Evolutionary conservation across 2,888 invertebrate species (phyloP), one percentile per base, ranked within the genome.

Genomic region (Strigamia transsilvanica): DNA sequence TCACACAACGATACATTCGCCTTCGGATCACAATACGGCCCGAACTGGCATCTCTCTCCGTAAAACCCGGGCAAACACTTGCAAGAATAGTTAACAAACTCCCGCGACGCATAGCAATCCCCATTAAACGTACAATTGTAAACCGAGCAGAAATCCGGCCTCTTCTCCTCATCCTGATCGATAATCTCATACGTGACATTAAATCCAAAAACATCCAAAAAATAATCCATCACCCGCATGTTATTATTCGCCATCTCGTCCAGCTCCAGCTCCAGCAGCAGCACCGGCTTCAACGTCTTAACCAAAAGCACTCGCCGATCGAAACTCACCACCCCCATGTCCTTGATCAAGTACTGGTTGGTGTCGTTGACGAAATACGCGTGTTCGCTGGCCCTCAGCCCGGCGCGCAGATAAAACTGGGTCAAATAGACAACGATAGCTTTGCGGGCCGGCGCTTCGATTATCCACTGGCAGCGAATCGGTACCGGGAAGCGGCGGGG

Each of bases 111-210:
- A 86, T 92, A 92, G 87, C 96, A 97, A 87, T 94, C 92, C 15
- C 96, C 96, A n/a, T 94, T 91, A 85, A 93, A 93, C 0, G 95
- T 93, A 87, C 96, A 97, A 85, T 93, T 92, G 84, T 92, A 91
- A 82, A 94, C 93, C 83, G 93, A 94, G 88, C 96, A 96, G 9
- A 85, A 85, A 56, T 86, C 84, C 46, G 85, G 85, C 4, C 85
- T 81, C 18, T 85, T 82, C 6, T 46, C 51, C 21, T 83, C 83
- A 61, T 83, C 83, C 0, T 88, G 85, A 85, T 91, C 90, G 27
- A 91, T 89, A 85, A 96, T 93, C 87, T 96, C 94, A 87, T 96
- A 97, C 34, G 96, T 97, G 85, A 96, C 92, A 89, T 97, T 97
- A 89, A 97, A 96, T 15, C 97, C 97, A 87, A 93, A 96, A 61